Conservation (phyloP, 2,113 vertebrate species). For the Cyrtonyx montezumae region DNA sequence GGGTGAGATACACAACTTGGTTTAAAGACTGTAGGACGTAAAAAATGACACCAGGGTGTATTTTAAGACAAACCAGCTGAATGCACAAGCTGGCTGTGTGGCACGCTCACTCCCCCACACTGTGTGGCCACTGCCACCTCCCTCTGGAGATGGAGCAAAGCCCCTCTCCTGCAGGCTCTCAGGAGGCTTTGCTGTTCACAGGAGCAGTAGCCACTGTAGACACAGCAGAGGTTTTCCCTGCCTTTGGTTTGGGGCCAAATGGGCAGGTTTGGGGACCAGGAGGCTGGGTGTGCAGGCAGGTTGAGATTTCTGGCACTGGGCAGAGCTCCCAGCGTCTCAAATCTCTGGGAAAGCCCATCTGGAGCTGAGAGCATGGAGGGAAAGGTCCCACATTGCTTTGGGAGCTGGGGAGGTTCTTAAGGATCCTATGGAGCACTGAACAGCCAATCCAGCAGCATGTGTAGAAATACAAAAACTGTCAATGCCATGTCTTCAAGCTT, state of each 20-base stretch:
- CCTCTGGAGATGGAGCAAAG: background rate
- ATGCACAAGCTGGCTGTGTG: conserved; percentile 5
- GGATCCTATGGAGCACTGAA: background rate
- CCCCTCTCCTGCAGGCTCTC: fast-evolving
- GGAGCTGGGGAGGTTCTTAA: background rate
- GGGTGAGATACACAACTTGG: conserved; percentile 57
- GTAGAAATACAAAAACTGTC: background rate
- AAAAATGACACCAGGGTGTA: conserved; percentile 61
- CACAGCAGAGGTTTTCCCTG: background rate
- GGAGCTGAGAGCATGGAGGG: background rate
- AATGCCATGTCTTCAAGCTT: background rate
- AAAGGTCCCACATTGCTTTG: background rate
- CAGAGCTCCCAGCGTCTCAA: background rate
- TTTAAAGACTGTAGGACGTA: conserved; percentile 56
- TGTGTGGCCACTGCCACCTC: fast-evolving
- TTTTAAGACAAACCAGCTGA: conserved; percentile 66
- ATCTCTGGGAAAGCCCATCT: background rate
- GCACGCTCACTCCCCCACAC: fast-evolving
- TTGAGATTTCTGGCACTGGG: background rate
- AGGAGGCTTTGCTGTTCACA: background rate
- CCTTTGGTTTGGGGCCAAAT: background rate
- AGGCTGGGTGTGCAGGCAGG: background rate
- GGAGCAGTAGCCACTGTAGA: background rate
- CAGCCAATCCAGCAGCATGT: background rate
- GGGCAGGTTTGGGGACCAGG: background rate